Evolutionary conservation across 1,140 invertebrate genomes (phyloP), one percentile per base, ranked within the genome.

Genomic region (honey bee (Apis mellifera)): DNA sequence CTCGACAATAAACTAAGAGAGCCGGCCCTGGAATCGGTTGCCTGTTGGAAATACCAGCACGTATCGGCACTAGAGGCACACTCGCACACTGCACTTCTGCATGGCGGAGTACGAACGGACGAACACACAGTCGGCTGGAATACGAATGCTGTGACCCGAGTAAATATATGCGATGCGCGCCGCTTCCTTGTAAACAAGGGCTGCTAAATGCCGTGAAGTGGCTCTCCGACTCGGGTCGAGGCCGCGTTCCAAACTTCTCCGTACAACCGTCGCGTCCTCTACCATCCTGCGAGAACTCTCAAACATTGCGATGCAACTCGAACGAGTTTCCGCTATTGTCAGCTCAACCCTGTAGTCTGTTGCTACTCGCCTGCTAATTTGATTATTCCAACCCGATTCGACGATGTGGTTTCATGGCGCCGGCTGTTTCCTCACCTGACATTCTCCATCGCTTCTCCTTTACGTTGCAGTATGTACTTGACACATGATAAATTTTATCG

Each of bases 21-120:
- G 52, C 66, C 85, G 68, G 59, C 77, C 78, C 85, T 87, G 85
- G 88, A 78, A 88, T 76, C 68, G 80, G 81, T 65, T 70, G 60
- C 64, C 79, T 71, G 82, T 72, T 77, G 78, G 84, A 88, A 81
- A 90, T 92, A 60, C 91, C 90, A 86, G 83, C 91, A 91, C 91
- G 91, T 90, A 92, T 92, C 90, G 90, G 88, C 90, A 92, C 91
- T 91, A 92, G 91, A 92, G 69, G 91, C 91, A 92, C 91, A 92
- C 90, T 92, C 91, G 91, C 91, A 92, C 90, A 92, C 84, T 92
- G 91, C 91, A 92, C 91, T 92, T 87, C 81, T 88, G 84, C 79
- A 87, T 88, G 90, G 87, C 75, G 77, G 83, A 80, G 79, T 82
- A 83, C 54, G 50, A 62, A 78, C 86, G 88, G 84, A 92, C 84